Evolutionary conservation across 1,140 invertebrate species (phyloP), one percentile per base, ranked within the genome.

Genomic region (Drosophila lowei): DNA sequence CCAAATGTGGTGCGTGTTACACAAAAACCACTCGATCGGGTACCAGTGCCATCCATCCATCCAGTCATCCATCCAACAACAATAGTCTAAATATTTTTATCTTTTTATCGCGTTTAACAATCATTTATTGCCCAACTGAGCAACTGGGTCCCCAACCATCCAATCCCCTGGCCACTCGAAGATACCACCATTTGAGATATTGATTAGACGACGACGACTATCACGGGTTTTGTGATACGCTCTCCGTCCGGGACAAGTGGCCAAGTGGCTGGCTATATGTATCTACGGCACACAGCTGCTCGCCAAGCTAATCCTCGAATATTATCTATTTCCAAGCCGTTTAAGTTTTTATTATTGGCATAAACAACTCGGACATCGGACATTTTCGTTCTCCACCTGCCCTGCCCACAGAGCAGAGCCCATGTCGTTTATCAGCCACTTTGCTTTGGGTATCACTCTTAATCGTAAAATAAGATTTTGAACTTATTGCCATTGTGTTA

Each of bases 391-490:
- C 34, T 38, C 11, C 34, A 38, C 11, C 30, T 3, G 9, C n/a
- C n/a, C n/a, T n/a, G n/a, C 34, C 34, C 34, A 13, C 34, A 38
- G 34, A 13, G 4, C 34, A 38, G 34, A 38, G 11, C 11, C 66
- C 60, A 56, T 55, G 67, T 38, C 68, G 56, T 80, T 80, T 86
- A 63, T 63, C 75, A 62, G 34, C 48, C 74, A 72, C 79, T 79
- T 74, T 84, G 72, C 66, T 77, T 79, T 83, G 67, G 63, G 83
- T 88, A 88, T 88, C 75, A 88, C 73, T 76, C 38, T 47, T 68
- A 86, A 88, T 88, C 83, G 79, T 88, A 88, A 88, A 88, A 88
- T 88, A 88, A 89, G 83, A 88, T 88, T 88, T 88, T 88, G 61
- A 79, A 89, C 78, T 88, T 83, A 84, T 86, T 72, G 70, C 77